Percentiles rank a stretch among this genome's conserved stretches.
Conservation (phyloP, 2,888 invertebrate species). For the Agonopterix alstromeriana region DNA sequence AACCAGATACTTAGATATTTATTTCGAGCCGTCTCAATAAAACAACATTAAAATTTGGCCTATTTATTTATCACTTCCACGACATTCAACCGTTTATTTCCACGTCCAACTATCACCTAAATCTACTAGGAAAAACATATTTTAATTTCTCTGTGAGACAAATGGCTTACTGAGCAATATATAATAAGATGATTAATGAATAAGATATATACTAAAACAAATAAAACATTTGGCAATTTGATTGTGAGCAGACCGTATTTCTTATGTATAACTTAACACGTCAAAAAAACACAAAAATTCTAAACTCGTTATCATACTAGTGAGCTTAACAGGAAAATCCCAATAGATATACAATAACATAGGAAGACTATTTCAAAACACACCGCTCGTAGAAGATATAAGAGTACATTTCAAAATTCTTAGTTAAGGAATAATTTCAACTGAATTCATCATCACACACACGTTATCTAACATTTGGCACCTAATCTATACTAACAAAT, state of each 20-base stretch:
- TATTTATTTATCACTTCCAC: constrained; percentile 16
- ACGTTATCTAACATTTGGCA: neutral
- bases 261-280: no score
- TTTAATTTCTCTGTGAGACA: constrained; percentile 8
- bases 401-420: no score
- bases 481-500: neutral
- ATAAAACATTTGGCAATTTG: neutral
- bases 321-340: constrained; percentile 2
- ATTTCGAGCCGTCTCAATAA: constrained; percentile 4
- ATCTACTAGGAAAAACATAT: neutral
- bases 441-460: no score
- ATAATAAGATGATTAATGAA: no score
- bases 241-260: no score
- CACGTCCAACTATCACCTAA: neutral
- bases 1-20: neutral
- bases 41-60: constrained; percentile 9
- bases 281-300: neutral
- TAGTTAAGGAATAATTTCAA: no score
- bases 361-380: constrained; percentile 10
- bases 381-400: neutral
- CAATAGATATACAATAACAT: constrained; percentile 2
- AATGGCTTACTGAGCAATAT: no score
- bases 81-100: constrained; percentile 3
- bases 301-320: neutral
- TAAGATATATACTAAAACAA: no score